phyloP scores from a whole-genome alignment of 2,113 vertebrate species.

The Cavia aperea region DNA sequence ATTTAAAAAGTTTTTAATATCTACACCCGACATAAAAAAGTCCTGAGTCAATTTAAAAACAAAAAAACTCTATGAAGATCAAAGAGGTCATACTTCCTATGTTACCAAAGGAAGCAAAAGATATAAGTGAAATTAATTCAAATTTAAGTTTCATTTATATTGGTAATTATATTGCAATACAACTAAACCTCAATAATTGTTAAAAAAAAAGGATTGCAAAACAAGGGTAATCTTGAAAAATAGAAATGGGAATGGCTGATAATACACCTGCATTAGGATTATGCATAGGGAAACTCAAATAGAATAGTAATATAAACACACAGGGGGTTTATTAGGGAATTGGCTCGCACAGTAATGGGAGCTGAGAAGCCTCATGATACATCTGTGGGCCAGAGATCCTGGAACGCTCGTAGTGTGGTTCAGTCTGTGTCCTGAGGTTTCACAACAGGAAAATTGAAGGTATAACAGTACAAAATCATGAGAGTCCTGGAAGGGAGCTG shows the following conservation, averaged over 20 bases:
- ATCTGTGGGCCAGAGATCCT: too few species aligned
- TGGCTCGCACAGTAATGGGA: neutral
- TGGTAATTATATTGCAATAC: neutral
- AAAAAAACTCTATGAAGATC: neutral
- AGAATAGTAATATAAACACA: neutral
- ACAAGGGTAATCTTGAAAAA: neutral
- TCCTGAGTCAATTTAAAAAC: neutral
- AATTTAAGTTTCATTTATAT: conserved; percentile 20
- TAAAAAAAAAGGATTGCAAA: neutral
- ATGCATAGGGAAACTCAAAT: too few species aligned
- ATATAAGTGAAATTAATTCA: neutral
- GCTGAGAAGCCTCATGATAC: neutral
- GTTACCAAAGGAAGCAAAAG: neutral
- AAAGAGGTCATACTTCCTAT: neutral
- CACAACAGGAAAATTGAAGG: neutral
- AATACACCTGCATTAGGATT: neutral
- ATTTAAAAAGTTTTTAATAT: neutral
- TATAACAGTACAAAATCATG: too few species aligned
- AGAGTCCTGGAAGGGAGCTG: neutral
- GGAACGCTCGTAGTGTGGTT: too few species aligned
- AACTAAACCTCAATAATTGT: neutral
- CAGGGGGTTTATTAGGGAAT: neutral
- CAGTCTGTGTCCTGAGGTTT: too few species aligned
- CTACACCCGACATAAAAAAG: neutral
- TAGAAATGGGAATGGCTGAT: neutral